Evolutionary conservation across 2,797 vertebrate genomes (phyloP).

Genomic region (Lepus townsendii): DNA sequence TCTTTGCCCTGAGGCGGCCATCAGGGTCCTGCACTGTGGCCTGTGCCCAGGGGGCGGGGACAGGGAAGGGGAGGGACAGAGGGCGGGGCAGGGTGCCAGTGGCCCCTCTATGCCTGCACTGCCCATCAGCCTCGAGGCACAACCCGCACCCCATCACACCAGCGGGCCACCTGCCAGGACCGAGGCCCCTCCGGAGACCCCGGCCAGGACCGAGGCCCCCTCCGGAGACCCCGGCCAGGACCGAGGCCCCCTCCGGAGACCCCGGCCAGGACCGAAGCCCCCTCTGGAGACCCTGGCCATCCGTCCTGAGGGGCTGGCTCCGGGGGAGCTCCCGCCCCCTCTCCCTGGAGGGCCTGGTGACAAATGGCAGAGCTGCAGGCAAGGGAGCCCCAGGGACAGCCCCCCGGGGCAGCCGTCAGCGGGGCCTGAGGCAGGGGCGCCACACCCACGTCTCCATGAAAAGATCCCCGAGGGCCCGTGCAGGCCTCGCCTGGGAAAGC

Average conservation of each 20-base stretch:
- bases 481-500: no score
- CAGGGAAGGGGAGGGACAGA: background rate
- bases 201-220: no score
- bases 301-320: background rate
- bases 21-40: background rate
- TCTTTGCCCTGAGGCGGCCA: background rate
- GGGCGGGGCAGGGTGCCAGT: no score
- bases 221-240: no score
- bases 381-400: background rate
- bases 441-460: background rate
- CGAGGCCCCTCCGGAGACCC: no score
- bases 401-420: background rate
- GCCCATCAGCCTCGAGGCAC: no score
- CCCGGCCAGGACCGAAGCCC: no score
- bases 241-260: no score
- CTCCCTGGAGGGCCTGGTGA: background rate
- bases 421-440: no score
- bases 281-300: background rate
- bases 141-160: background rate
- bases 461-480: no score
- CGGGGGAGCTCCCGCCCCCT: background rate
- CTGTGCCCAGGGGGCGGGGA: background rate
- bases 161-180: no score
- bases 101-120: accelerated
- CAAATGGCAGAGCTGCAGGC: no score